Evolutionary conservation across 2,797 vertebrate species (phyloP).

Genomic region (Masticophis lateralis): DNA sequence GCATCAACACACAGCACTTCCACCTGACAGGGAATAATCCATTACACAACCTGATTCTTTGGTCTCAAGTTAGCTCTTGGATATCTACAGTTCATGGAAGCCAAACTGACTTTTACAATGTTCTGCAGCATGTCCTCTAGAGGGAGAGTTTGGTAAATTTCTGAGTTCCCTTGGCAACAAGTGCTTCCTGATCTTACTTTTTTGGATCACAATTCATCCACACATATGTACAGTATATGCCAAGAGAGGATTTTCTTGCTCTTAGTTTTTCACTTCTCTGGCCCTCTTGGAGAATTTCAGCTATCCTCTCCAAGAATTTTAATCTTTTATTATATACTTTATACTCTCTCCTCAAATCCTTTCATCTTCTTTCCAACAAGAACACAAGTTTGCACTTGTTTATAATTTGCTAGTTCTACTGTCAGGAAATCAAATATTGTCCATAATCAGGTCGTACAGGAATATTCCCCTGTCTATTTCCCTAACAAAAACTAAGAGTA

Average conservation of each 20-base stretch:
- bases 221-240: neutral
- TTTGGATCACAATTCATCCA: neutral
- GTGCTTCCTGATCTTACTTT: neutral
- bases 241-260: neutral
- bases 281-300: neutral
- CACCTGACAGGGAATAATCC: neutral
- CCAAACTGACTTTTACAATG: neutral
- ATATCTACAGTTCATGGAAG: neutral
- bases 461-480: neutral
- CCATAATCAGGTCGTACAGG: neutral
- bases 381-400: neutral
- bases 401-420: neutral
- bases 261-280: neutral
- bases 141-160: neutral
- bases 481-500: neutral
- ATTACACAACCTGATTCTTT: neutral
- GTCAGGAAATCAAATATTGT: neutral
- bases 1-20: neutral
- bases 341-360: neutral
- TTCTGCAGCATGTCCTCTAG: neutral
- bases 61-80: neutral
- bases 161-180: neutral
- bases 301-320: neutral
- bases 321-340: neutral
- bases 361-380: neutral